Evolutionary conservation across 2,888 invertebrate species (phyloP).

Genomic region (Plebejus melissa): DNA sequence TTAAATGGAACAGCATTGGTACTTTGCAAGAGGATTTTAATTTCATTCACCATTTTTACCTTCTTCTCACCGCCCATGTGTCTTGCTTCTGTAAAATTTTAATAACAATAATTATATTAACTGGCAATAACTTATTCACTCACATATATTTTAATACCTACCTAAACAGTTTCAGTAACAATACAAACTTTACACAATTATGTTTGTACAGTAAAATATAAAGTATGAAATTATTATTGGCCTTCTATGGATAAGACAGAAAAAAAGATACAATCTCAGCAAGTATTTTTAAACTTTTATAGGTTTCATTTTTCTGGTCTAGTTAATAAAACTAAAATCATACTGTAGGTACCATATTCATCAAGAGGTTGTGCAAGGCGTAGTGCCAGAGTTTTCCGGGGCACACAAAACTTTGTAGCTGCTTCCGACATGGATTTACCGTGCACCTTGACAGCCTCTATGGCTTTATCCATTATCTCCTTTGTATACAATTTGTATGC

Average conservation of each 20-base stretch:
- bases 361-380: neutral
- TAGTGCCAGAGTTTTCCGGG: slow-evolving; percentile 30
- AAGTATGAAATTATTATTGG: too few species aligned
- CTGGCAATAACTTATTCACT: neutral
- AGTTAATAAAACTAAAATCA: neutral
- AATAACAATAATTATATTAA: neutral
- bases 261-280: too few species aligned
- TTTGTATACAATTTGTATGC: slow-evolving; percentile 31
- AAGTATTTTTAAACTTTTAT: too few species aligned
- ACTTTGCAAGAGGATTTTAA: slow-evolving; percentile 47
- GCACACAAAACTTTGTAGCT: slow-evolving; percentile 25
- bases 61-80: neutral
- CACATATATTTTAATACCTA: too few species aligned
- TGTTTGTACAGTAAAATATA: too few species aligned
- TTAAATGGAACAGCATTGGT: slow-evolving; percentile 55
- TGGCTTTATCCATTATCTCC: slow-evolving; percentile 29
- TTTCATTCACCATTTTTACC: slow-evolving; percentile 26
- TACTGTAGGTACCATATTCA: slow-evolving; percentile 10
- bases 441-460: slow-evolving; percentile 26
- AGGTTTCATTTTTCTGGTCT: neutral
- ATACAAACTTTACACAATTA: too few species aligned
- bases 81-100: slow-evolving; percentile 13
- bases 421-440: slow-evolving; percentile 20
- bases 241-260: too few species aligned
- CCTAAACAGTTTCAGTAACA: too few species aligned